Base-by-base conservation (phyloP, 2,888 invertebrate species). In the Heliconius aoede region DNA sequence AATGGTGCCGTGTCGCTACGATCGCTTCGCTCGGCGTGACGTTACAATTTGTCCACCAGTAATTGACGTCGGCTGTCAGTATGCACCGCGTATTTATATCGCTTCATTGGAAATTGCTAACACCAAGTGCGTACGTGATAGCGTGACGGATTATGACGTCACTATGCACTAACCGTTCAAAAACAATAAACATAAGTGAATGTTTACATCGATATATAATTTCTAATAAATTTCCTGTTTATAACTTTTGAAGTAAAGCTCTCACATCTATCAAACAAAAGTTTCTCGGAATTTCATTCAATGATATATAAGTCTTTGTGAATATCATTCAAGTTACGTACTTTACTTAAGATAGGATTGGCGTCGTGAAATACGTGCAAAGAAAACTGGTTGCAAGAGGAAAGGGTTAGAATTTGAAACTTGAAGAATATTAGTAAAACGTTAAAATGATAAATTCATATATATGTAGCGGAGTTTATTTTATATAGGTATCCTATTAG, bases 1-100 rank as follows among this genome's bases (percentile, higher is more conserved):
- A 72, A 61, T 72, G 60, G 72, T 18, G 60, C 26, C 72, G 60
- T 60, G 72, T 72, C 36, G 68, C 68, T 61, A 61, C 68, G 26
- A 67, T 78, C 79, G 79, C 83, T 83, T 84, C 84, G 77, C 80
- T 82, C 83, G 79, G 81, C 85, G 84, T 86, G 86, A 86, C 85
- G 83, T 85, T 83, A 86, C 87, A 89, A 90, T 90, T 88, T 88
- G 88, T 85, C 83, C 79, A 76, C 83, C 81, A 82, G 86, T 90
- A 88, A 89, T 89, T 89, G 88, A 86, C 86, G 82, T 73, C 78
- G 77, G 83, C 84, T 86, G 86, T 85, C 84, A 81, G 83, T 82
- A 84, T 84, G 82, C 82, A 83, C 82, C 72, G 73, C 73, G 72
- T 64, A 73, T 71, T 76, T 78, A 76, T 73, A 78, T 78, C 62